These are phyloP conservation scores for Mesembrinibis cayennensis DNA, from an alignment of 2,113 vertebrate genomes.

Conservation along the genomic window DNA sequence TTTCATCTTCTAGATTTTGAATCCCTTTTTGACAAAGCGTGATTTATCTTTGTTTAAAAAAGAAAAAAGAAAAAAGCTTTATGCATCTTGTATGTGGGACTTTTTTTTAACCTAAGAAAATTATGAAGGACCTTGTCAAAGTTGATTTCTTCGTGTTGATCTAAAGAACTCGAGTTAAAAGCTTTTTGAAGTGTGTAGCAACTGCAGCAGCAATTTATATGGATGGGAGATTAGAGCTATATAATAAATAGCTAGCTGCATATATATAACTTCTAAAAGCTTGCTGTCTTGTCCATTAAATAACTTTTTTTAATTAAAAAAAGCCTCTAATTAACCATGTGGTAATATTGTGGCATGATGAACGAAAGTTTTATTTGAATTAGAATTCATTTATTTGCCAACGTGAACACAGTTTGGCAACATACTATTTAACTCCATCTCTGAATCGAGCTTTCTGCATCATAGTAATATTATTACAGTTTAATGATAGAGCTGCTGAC, in stretches of 20 bases:
- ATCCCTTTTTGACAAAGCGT: neutral
- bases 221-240: neutral
- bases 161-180: neutral
- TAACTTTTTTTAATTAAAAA: neutral
- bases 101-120: neutral
- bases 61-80: neutral
- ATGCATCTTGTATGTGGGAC: neutral
- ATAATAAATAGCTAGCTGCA: slow-evolving; percentile 27
- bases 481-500: slow-evolving; percentile 11
- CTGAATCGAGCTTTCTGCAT: neutral
- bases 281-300: slow-evolving; percentile 16
- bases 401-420: neutral
- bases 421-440: neutral
- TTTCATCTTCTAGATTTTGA: slow-evolving; percentile 22
- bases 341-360: neutral
- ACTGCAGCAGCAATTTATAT: slow-evolving; percentile 5
- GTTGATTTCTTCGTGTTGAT: slow-evolving; percentile 5
- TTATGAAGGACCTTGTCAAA: slow-evolving; percentile 3
- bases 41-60: neutral
- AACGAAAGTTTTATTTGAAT: slow-evolving; percentile 27
- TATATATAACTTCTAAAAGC: neutral
- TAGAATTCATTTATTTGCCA: slow-evolving; percentile 30
- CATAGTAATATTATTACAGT: neutral
- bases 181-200: slow-evolving; percentile 11
- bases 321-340: neutral